Evolutionary conservation across 2,797 vertebrate species (phyloP), one percentile per base, ranked within the genome.

Genomic region (Enteromius anoplus): DNA sequence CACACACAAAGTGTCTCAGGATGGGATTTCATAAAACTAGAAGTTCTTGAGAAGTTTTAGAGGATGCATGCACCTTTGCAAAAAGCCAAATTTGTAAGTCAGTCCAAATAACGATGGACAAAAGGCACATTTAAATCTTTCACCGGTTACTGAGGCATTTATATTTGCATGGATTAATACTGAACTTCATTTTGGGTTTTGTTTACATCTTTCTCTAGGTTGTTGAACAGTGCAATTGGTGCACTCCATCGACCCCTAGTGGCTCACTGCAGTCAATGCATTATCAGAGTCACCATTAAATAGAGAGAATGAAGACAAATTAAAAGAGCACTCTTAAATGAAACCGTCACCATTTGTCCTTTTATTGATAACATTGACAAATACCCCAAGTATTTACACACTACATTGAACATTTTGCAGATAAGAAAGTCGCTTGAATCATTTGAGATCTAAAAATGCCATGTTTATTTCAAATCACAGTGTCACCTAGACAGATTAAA

Each of bases 401-500:
- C 73, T 75, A 75, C 73, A 73, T 15, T 73, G 49, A 73, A 73
- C 19, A 23, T 26, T 75, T 40, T 60, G 73, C 73, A 58, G 29
- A 73, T 53, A 72, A 78, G 51, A 83, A 58, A 73, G 32, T 55
- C 15, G 11, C 34, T 55, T n/a, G 47, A 45, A 79, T 65, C 70
- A 85, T 84, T 78, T 79, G 71, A 80, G 84, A 87, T 69, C 78
- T 87, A 89, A 86, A 88, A 88, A 84, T 69, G 68, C 66, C 65
- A 73, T 60, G 42, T 86, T 85, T 82, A 87, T 88, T 88, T 88
- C 65, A 87, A 85, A 87, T 84, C 82, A 86, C 85, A 88, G 84
- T 85, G 69, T 85, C 75, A 87, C 55, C 85, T 84, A 85, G 65
- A 84, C 80, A 86, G 79, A 81, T 40, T 40, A 70, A 85, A 85